Base-by-base conservation (phyloP, 2,113 vertebrate genomes). In the Eclectus roratus region DNA sequence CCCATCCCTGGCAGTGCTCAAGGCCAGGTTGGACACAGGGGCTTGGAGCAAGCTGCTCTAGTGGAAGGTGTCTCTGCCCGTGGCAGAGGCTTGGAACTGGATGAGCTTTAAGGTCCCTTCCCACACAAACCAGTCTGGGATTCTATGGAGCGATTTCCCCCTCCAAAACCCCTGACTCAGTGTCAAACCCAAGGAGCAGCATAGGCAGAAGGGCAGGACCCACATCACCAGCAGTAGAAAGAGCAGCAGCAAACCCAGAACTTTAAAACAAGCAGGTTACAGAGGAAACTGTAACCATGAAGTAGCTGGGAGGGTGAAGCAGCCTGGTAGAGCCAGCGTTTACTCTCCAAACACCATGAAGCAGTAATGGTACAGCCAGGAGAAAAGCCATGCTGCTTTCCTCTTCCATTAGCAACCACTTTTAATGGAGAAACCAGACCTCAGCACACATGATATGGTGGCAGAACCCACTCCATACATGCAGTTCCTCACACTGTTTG, bases 381-480 rank as follows among this genome's bases (percentile, higher is more conserved):
- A 72, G 50, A 20, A 82, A 76, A 89, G 17, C 49, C 63, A 13
- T 1, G 16, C 70, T 25, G 12, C 52, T 72, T 39, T n/a, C 3
- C 53, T 52, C 37, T 83, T 58, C 43, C 46, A 72, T 63, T 7
- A 64, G 12, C 28, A 49, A 11, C 7, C 7, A 7, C 49, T 46
- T 49, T 3, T 1, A 3, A 0, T 13, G 46, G 43, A 5, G 6
- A 76, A 69, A 14, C 0, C 58, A 47, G 69, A 31, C 37, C 56
- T 39, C 56, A 82, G 0, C 29, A 6, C 3, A n/a, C 56, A 35
- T 13, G 33, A 10, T 24, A 35, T 6, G 0, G 68, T 2, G 49
- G 47, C 89, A 61, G 73, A 55, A 44, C 88, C 77, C 0, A 0
- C 80, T 41, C 84, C 0, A 0, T 15, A 63, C 44, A 4, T 1